phyloP scores from a whole-genome alignment of 2,113 vertebrate genomes.

The Prionailurus bengalensis region DNA sequence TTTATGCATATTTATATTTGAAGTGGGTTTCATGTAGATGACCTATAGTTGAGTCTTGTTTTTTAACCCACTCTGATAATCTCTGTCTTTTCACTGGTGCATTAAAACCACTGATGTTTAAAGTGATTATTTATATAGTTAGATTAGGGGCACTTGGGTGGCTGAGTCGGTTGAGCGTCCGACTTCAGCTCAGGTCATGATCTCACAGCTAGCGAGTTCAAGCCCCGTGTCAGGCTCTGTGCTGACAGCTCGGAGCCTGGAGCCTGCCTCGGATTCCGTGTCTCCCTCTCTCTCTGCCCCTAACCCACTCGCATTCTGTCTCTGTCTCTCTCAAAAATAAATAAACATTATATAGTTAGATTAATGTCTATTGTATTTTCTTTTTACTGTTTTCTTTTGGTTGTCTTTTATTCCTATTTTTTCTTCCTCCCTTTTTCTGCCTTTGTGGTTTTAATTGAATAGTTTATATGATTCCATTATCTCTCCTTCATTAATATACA shows the following conservation, averaged over 20 bases:
- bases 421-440: not conserved
- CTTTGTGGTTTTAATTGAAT: not conserved
- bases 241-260: too few species aligned
- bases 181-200: too few species aligned
- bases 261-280: too few species aligned
- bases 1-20: not conserved
- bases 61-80: not conserved
- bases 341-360: not conserved
- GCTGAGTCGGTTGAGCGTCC: too few species aligned
- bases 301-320: too few species aligned
- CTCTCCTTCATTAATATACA: not conserved
- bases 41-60: not conserved
- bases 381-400: not conserved
- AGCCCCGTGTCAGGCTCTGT: too few species aligned
- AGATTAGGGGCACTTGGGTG: not conserved
- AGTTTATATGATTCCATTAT: not conserved
- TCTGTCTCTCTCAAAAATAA: too few species aligned
- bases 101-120: not conserved
- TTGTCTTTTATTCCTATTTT: not conserved
- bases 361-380: not conserved
- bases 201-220: too few species aligned
- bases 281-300: too few species aligned
- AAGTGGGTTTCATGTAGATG: not conserved
- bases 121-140: not conserved
- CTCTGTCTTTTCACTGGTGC: not conserved